phyloP scores from a whole-genome alignment of 2,888 invertebrate species.

The Pristionchus japonicus region DNA sequence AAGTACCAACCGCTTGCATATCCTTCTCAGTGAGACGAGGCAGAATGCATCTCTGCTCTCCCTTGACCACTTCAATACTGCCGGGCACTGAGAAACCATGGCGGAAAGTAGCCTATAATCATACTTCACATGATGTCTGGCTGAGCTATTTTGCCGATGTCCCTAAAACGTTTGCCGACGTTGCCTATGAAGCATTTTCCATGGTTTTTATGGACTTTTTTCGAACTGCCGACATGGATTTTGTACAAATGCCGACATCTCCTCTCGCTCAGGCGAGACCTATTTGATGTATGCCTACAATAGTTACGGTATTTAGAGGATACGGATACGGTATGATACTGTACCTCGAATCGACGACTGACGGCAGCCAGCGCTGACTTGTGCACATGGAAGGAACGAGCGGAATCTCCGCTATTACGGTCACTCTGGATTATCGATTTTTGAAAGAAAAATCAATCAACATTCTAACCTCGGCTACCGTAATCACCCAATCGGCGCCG shows the following conservation, averaged over 20 bases:
- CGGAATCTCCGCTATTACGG: no score
- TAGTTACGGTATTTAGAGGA: background rate
- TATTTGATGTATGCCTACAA: no score
- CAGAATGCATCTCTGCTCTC: background rate
- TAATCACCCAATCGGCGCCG: constrained; percentile 34
- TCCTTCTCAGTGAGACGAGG: background rate
- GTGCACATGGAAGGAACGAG: constrained; percentile 44
- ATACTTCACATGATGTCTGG: no score
- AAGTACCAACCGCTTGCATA: constrained; percentile 23
- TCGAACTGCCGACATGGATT: background rate
- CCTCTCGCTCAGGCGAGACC: no score
- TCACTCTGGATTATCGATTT: background rate
- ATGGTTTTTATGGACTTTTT: no score
- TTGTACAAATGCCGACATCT: no score
- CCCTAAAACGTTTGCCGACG: no score
- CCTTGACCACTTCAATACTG: background rate
- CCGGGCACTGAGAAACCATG: background rate
- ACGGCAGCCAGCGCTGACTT: background rate
- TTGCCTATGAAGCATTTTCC: no score
- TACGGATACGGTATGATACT: background rate
- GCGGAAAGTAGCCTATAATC: no score
- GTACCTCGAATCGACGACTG: background rate
- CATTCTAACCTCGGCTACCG: constrained; percentile 12
- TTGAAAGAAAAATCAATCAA: background rate
- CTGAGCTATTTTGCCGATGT: no score